A percentile compares a stretch with the other conserved stretches of the same genome.
Evolutionary conservation across 2,888 invertebrate species (phyloP).

Genomic region (Timandra comae): DNA sequence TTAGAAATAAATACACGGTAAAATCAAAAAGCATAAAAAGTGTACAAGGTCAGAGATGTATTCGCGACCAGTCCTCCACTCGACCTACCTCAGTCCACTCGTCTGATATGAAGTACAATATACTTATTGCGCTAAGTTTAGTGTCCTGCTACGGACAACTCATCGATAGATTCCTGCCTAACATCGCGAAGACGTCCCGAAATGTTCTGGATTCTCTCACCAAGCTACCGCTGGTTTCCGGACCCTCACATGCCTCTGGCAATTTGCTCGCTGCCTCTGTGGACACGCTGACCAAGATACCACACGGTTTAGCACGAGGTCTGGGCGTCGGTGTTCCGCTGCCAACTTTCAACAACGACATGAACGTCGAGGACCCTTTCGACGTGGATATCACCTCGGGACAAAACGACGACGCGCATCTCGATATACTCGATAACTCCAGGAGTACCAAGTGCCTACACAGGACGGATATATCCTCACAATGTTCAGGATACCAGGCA

Average conservation of each 20-base stretch:
- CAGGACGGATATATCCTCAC: slow-evolving; percentile 46
- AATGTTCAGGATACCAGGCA: slow-evolving; percentile 43
- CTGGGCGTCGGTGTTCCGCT: slow-evolving; percentile 20
- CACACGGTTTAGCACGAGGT: slow-evolving; percentile 26
- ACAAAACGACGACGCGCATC: slow-evolving; percentile 43
- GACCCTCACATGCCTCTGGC: slow-evolving; percentile 20
- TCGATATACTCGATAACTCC: slow-evolving; percentile 35
- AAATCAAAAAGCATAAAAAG: slow-evolving; percentile 23
- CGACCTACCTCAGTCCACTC: slow-evolving; percentile 18
- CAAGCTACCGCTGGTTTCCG: slow-evolving; percentile 22
- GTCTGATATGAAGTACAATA: slow-evolving; percentile 24
- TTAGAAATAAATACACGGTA: slow-evolving; percentile 28
- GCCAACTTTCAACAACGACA: slow-evolving; percentile 26
- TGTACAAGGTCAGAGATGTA: slow-evolving; percentile 26
- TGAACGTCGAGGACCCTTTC: slow-evolving; percentile 26
- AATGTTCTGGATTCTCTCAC: slow-evolving; percentile 16
- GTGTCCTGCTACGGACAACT: slow-evolving; percentile 25
- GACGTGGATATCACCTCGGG: slow-evolving; percentile 26
- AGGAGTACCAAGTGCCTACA: slow-evolving; percentile 39
- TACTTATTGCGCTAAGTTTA: slow-evolving; percentile 16
- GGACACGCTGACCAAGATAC: slow-evolving; percentile 22
- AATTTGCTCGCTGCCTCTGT: slow-evolving; percentile 26
- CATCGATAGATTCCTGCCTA: slow-evolving; percentile 21
- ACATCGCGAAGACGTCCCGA: slow-evolving; percentile 15
- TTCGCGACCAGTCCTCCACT: slow-evolving; percentile 25